Evolutionary conservation across 2,888 invertebrate species (phyloP).

Genomic region (Nowickia ferox): DNA sequence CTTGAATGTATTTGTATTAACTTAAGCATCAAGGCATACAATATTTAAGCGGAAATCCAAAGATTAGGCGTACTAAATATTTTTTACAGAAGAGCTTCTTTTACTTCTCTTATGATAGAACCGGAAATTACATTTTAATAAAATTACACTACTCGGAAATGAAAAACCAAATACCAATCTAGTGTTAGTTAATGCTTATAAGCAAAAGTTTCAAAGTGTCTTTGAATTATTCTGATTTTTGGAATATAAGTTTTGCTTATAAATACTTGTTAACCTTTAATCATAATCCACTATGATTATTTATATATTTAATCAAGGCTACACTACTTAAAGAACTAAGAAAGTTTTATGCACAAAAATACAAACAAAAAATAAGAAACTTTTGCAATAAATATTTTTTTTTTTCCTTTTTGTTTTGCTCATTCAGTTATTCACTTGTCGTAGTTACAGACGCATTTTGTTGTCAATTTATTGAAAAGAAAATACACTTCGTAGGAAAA

Average conservation of each 20-base stretch:
- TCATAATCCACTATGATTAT: slow-evolving; percentile 58
- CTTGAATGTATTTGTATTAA: too few relatives aligned
- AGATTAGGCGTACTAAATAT: too few relatives aligned
- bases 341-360: not conserved
- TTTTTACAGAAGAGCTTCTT: too few relatives aligned
- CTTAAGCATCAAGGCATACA: too few relatives aligned
- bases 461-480: slow-evolving; percentile 48
- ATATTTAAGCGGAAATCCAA: too few relatives aligned
- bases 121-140: too few relatives aligned
- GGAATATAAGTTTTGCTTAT: slow-evolving; percentile 36
- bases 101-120: too few relatives aligned
- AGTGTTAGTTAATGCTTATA: too few relatives aligned
- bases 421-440: not conserved
- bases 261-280: slow-evolving; percentile 47
- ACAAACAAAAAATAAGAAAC: not conserved
- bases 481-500: slow-evolving; percentile 20
- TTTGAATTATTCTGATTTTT: slow-evolving; percentile 47
- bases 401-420: not conserved
- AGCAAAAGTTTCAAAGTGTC: slow-evolving; percentile 48
- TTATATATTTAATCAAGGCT: slow-evolving; percentile 50
- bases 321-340: slow-evolving; percentile 1
- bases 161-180: not conserved
- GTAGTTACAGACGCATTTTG: not conserved
- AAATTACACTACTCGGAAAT: not conserved
- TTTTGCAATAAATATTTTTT: slow-evolving; percentile 10